Conservation (phyloP, 1,140 invertebrate species). For the Mactra quadrangularis region DNA sequence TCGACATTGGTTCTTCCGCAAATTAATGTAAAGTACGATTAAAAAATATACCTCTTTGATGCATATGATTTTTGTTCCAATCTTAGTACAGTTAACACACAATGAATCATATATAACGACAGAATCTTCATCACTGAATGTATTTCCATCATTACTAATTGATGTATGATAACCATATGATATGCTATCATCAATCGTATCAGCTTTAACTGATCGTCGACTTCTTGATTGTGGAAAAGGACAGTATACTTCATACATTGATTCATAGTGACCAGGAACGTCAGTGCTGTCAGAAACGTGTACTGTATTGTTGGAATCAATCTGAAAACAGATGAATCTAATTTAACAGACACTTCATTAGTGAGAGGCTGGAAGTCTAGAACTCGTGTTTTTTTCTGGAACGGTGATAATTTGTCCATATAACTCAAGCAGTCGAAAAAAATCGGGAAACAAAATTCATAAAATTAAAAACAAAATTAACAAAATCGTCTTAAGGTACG, state of each 20-base stretch:
- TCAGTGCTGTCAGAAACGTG: background rate
- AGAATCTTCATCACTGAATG: slow-evolving; percentile 13
- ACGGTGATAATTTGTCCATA: background rate
- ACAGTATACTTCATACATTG: slow-evolving; percentile 8
- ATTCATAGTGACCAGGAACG: background rate
- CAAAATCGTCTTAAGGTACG: too few species aligned
- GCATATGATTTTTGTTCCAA: background rate
- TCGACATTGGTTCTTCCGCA: background rate
- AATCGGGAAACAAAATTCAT: background rate
- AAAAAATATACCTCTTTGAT: background rate
- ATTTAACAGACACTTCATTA: too few species aligned
- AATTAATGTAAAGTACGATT: background rate
- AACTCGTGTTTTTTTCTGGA: background rate
- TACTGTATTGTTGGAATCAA: background rate
- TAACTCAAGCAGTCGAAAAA: background rate
- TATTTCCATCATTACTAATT: slow-evolving; percentile 32
- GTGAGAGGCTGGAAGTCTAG: background rate
- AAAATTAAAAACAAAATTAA: background rate
- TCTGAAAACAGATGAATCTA: background rate
- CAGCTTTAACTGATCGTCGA: background rate
- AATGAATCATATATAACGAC: slow-evolving; percentile 35
- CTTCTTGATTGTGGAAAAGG: background rate
- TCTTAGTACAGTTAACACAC: slow-evolving; percentile 36
- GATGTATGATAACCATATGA: slow-evolving; percentile 11
- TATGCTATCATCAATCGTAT: background rate